phyloP scores from a whole-genome alignment of 2,888 invertebrate genomes.

The Anodontia alba region DNA sequence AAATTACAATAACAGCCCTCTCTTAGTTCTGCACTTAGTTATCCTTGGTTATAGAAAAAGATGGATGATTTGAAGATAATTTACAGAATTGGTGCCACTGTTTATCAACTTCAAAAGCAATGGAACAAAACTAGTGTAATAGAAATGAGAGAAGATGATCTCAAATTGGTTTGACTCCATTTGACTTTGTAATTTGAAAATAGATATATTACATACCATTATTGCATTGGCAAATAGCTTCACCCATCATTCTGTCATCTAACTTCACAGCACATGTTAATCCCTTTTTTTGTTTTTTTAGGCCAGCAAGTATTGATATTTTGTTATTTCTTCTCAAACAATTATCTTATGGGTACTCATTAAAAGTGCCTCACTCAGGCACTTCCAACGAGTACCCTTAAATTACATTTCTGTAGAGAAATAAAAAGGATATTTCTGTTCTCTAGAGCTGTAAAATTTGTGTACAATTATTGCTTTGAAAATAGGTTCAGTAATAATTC shows the following conservation, averaged over 20 bases:
- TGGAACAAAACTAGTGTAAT: neutral
- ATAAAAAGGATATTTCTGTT: too few relatives aligned
- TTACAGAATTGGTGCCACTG: slow-evolving; percentile 2
- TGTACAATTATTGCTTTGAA: too few relatives aligned
- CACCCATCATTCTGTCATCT: neutral
- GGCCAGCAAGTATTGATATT: too few relatives aligned
- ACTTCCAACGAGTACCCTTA: too few relatives aligned
- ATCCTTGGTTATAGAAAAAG: neutral
- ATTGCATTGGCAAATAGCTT: neutral
- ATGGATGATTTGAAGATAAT: neutral
- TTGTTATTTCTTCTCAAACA: too few relatives aligned
- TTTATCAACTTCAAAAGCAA: slow-evolving; percentile 5
- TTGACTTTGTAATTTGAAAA: slow-evolving; percentile 2
- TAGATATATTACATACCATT: neutral
- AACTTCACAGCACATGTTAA: too few relatives aligned
- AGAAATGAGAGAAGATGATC: neutral
- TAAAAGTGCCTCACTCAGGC: too few relatives aligned
- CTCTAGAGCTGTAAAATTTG: too few relatives aligned
- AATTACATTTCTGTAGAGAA: too few relatives aligned
- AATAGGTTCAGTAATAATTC: too few relatives aligned
- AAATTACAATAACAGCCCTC: slow-evolving; percentile 11
- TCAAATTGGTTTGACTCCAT: slow-evolving; percentile 13
- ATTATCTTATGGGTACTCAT: too few relatives aligned
- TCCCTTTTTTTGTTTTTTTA: too few relatives aligned
- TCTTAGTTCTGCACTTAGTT: neutral